Evolutionary conservation across 1,140 invertebrate species (phyloP).

Genomic region (Onthophagus taurus): DNA sequence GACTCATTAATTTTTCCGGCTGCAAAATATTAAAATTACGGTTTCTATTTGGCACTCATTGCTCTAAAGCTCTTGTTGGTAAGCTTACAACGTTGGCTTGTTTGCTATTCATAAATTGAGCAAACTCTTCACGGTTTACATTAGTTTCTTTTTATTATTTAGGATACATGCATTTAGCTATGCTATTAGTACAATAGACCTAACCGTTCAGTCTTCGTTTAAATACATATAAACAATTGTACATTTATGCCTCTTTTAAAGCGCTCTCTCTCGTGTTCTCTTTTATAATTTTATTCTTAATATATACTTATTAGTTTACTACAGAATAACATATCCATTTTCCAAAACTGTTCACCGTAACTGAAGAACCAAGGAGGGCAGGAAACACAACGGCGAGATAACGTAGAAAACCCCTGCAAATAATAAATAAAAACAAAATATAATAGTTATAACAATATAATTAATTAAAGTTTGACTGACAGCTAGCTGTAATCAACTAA

Average conservation of each 20-base stretch:
- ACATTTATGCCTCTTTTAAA: conserved; percentile 27
- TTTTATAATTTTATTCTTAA: conserved; percentile 15
- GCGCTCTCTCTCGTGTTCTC: conserved; percentile 16
- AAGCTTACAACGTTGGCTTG: too few species aligned
- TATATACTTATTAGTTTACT: background rate
- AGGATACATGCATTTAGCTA: conserved; percentile 3
- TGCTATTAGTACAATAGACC: conserved; percentile 15
- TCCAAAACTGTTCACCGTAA: conserved; percentile 23
- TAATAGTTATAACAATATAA: background rate
- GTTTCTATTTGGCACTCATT: too few species aligned
- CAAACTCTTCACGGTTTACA: background rate
- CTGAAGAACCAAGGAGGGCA: conserved; percentile 9
- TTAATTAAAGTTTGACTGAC: too few species aligned
- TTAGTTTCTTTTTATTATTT: conserved; percentile 1
- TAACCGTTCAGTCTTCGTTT: conserved; percentile 31
- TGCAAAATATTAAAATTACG: too few species aligned
- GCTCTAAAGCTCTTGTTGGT: too few species aligned
- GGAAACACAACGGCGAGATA: conserved; percentile 3
- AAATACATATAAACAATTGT: conserved; percentile 34
- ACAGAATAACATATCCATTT: conserved; percentile 1
- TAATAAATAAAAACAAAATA: conserved; percentile 2
- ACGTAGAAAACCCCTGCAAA: conserved; percentile 2
- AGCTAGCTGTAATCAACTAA: background rate
- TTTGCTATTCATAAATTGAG: background rate
- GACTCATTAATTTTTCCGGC: too few species aligned